Conservation (phyloP, 2,888 invertebrate species). For the Chironomus riparius region DNA sequence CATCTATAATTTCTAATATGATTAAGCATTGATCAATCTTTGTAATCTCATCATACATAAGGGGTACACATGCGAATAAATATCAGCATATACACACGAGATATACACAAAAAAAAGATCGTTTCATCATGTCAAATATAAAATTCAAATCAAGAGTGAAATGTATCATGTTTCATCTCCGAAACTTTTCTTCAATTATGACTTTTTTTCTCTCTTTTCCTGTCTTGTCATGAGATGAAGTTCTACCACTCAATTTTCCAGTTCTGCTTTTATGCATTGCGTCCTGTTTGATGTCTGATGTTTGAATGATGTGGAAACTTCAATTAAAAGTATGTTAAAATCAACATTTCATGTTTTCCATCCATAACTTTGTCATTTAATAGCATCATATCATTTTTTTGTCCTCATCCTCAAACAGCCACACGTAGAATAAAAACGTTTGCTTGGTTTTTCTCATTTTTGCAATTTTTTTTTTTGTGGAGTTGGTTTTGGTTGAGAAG, state of each 20-base stretch:
- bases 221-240: background rate
- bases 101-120: background rate
- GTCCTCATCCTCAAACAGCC: background rate
- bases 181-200: background rate
- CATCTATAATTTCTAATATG: background rate
- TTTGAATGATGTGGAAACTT: constrained; percentile 26
- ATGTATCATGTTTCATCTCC: background rate
- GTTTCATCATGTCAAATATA: background rate
- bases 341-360: constrained; percentile 14
- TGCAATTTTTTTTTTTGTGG: no score
- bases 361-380: constrained; percentile 25
- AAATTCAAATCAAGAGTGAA: background rate
- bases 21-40: background rate
- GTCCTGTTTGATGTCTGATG: background rate
- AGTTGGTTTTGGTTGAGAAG: no score
- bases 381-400: background rate
- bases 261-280: background rate
- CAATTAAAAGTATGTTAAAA: constrained; percentile 27
- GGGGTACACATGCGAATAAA: no score
- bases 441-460: no score
- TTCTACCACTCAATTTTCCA: background rate
- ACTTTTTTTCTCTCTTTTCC: background rate
- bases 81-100: background rate
- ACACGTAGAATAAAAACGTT: no score
- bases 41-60: background rate